Conservation (phyloP, 2,113 vertebrate genomes). For the Trichechus manatus region DNA sequence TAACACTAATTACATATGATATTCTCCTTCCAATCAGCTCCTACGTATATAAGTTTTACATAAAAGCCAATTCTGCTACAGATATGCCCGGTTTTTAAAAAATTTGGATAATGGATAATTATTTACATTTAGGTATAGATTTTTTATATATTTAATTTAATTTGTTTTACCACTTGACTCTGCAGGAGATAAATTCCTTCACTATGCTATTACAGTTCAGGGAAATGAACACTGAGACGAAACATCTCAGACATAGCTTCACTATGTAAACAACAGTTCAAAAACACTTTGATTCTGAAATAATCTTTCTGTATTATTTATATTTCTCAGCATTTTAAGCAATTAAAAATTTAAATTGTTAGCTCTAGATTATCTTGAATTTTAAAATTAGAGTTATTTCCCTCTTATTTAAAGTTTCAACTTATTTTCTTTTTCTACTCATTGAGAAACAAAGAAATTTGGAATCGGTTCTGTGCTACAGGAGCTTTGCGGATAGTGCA, state of each 20-base stretch:
- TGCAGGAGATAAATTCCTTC: no score
- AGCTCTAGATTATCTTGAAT: conserved; percentile 9
- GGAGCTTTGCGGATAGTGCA: neutral
- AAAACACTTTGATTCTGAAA: neutral
- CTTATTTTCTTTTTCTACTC: neutral
- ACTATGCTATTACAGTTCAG: no score
- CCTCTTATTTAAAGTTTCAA: conserved; percentile 34
- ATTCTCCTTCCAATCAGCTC: neutral
- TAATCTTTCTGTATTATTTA: neutral
- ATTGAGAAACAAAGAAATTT: neutral
- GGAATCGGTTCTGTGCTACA: neutral
- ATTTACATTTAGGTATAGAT: neutral
- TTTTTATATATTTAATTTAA: neutral
- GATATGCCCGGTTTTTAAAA: neutral
- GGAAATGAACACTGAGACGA: neutral
- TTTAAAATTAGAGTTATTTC: neutral
- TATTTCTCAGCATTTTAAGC: neutral
- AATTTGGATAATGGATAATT: neutral
- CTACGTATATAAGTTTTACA: neutral
- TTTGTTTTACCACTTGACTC: no score
- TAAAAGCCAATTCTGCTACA: neutral
- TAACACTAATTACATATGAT: neutral
- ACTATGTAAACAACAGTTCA: neutral
- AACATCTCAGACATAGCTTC: neutral
- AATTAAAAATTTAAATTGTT: conserved; percentile 20